A percentile compares a stretch with the other conserved stretches of the same genome.
Evolutionary conservation across 2,888 invertebrate species (phyloP).

Genomic region (Eledona agricola): DNA sequence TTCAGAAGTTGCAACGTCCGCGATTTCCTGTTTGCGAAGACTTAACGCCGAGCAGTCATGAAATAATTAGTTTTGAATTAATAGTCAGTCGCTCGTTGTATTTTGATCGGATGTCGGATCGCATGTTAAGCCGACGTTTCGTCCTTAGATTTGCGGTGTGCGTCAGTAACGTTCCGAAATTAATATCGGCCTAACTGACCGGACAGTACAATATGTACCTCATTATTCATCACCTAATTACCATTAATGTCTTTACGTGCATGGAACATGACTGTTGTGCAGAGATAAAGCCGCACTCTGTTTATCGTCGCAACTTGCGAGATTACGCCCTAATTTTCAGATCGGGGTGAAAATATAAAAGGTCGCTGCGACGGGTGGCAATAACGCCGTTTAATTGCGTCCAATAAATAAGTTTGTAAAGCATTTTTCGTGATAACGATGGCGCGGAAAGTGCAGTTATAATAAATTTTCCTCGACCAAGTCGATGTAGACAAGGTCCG

Average conservation of each 20-base stretch:
- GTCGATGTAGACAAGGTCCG: background rate
- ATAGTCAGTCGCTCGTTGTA: slow-evolving; percentile 1
- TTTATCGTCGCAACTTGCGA: slow-evolving; percentile 5
- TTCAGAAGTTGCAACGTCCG: too few species aligned
- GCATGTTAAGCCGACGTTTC: too few species aligned
- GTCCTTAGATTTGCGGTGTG: too few species aligned
- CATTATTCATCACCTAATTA: slow-evolving; percentile 51
- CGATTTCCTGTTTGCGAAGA: too few species aligned
- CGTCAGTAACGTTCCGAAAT: slow-evolving; percentile 35
- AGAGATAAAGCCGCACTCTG: slow-evolving; percentile 13
- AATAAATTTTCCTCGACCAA: slow-evolving; percentile 8
- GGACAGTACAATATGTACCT: slow-evolving; percentile 40
- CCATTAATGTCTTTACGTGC: slow-evolving; percentile 49
- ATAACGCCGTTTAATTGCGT: slow-evolving; percentile 1
- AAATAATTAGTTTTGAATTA: slow-evolving; percentile 2
- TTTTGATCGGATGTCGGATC: slow-evolving; percentile 1
- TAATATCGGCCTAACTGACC: slow-evolving; percentile 39
- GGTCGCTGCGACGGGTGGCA: background rate
- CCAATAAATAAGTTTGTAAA: slow-evolving; percentile 5
- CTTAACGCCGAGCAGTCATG: background rate
- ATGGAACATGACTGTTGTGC: slow-evolving; percentile 32
- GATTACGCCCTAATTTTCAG: background rate
- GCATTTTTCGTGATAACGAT: slow-evolving; percentile 3
- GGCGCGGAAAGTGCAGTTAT: slow-evolving; percentile 13
- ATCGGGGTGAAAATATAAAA: background rate